Percentiles rank a stretch among this genome's conserved stretches.
Evolutionary conservation across 53 echinoderm and acorn worm genomes (phyloP).

Genomic region (Astropecten irregularis): DNA sequence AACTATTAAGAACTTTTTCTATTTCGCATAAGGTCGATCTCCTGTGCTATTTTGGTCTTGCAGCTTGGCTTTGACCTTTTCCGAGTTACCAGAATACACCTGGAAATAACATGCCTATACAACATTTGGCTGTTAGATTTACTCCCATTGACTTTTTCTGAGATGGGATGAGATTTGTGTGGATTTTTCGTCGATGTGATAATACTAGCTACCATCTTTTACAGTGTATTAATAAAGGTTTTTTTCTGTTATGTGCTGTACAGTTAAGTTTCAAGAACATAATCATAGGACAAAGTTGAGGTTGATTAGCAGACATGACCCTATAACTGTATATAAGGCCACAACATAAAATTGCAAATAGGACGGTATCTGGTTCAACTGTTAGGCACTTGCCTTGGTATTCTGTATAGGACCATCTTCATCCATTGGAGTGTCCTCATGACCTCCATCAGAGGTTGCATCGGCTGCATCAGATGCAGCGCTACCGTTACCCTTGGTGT

Average conservation of each 20-base stretch:
- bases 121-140: too few relatives aligned
- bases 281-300: too few relatives aligned
- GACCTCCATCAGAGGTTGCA: background rate
- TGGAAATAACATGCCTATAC: too few relatives aligned
- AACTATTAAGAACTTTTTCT: constrained; percentile 27
- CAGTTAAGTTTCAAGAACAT: too few relatives aligned
- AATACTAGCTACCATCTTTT: constrained; percentile 2
- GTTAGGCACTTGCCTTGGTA: background rate
- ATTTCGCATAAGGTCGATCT: too few relatives aligned
- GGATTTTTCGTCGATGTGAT: constrained; percentile 21
- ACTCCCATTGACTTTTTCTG: background rate
- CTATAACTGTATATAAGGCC: background rate
- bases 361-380: background rate
- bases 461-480: background rate
- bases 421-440: background rate
- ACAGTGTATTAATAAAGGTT: constrained; percentile 7
- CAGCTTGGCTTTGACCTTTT: too few relatives aligned
- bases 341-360: background rate
- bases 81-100: too few relatives aligned
- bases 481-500: too few relatives aligned
- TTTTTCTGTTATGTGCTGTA: background rate
- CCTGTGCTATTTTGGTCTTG: too few relatives aligned
- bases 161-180: constrained; percentile 13
- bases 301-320: too few relatives aligned
- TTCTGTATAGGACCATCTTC: background rate